phyloP scores from a whole-genome alignment of 2,113 vertebrate genomes.

The Vanacampus margaritifer region DNA sequence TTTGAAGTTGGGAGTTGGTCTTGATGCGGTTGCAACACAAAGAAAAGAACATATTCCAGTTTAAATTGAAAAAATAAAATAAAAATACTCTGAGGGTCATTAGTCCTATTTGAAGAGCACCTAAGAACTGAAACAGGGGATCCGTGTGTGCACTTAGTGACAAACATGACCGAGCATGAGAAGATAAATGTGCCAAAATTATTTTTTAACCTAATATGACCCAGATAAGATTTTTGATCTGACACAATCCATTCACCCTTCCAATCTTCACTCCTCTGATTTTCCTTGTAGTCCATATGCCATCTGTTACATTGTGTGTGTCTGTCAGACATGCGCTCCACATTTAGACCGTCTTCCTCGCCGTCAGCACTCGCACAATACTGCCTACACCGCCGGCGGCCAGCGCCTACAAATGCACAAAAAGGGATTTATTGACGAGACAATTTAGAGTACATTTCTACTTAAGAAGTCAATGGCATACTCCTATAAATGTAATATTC shows the following conservation, averaged over 20 bases:
- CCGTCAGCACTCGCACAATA: constrained; percentile 92
- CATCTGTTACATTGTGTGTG: constrained; percentile 36
- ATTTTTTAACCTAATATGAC: constrained; percentile 26
- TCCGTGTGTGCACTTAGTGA: constrained; percentile 38
- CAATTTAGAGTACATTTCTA: background rate
- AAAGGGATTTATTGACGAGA: background rate
- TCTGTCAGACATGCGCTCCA: constrained; percentile 20
- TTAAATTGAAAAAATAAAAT: constrained; percentile 21
- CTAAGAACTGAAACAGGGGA: constrained; percentile 17
- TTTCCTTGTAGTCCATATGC: constrained; percentile 29
- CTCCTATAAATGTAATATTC: too few species aligned
- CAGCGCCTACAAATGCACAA: constrained; percentile 77
- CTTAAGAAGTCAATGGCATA: background rate
- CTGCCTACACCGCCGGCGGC: constrained; percentile 92
- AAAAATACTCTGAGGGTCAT: background rate
- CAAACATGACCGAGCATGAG: constrained; percentile 31
- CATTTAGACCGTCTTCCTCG: constrained; percentile 89
- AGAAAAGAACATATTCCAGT: constrained; percentile 17
- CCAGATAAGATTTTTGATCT: constrained; percentile 15
- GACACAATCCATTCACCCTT: background rate
- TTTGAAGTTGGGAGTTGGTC: constrained; percentile 8
- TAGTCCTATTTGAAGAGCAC: constrained; percentile 3
- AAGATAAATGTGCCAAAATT: constrained; percentile 21
- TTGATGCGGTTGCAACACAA: background rate
- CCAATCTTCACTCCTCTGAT: background rate